These are phyloP conservation scores for Microchirus variegatus DNA, from an alignment of 2,797 vertebrate genomes.

Conservation along the genomic window DNA sequence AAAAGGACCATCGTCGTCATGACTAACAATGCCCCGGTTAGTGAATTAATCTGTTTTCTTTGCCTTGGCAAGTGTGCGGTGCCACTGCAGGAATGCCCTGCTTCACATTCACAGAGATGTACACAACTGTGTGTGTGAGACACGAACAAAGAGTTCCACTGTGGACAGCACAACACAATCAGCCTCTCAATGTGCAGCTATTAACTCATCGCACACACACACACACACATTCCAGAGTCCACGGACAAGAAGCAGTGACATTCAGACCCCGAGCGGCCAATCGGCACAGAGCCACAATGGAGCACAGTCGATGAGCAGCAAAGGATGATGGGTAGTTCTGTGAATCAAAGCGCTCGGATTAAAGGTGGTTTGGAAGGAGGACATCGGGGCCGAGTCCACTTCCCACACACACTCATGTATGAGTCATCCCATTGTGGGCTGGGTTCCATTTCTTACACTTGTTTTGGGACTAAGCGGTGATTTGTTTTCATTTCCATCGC, in stretches of 20 bases:
- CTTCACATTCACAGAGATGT: slow-evolving; percentile 46
- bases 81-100: slow-evolving; percentile 72
- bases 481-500: too few relatives aligned
- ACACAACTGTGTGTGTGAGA: slow-evolving; percentile 24
- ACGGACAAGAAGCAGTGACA: slow-evolving; percentile 62
- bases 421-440: slow-evolving; percentile 63
- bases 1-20: slow-evolving; percentile 62
- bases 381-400: slow-evolving; percentile 40
- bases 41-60: slow-evolving; percentile 42
- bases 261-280: slow-evolving; percentile 65
- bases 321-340: slow-evolving; percentile 62
- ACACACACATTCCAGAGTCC: slow-evolving; percentile 62
- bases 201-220: slow-evolving; percentile 73
- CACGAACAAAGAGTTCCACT: slow-evolving; percentile 79
- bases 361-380: slow-evolving; percentile 58
- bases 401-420: slow-evolving; percentile 58
- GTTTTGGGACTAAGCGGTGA: not conserved
- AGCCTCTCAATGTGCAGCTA: slow-evolving; percentile 73
- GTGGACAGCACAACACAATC: slow-evolving; percentile 76
- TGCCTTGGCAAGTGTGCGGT: slow-evolving; percentile 59
- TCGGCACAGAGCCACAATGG: slow-evolving; percentile 59
- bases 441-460: slow-evolving; percentile 31
- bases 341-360: slow-evolving; percentile 64
- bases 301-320: slow-evolving; percentile 67
- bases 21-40: slow-evolving; percentile 76